Conservation (phyloP, 2,797 vertebrate species). For the Diceros bicornis region DNA sequence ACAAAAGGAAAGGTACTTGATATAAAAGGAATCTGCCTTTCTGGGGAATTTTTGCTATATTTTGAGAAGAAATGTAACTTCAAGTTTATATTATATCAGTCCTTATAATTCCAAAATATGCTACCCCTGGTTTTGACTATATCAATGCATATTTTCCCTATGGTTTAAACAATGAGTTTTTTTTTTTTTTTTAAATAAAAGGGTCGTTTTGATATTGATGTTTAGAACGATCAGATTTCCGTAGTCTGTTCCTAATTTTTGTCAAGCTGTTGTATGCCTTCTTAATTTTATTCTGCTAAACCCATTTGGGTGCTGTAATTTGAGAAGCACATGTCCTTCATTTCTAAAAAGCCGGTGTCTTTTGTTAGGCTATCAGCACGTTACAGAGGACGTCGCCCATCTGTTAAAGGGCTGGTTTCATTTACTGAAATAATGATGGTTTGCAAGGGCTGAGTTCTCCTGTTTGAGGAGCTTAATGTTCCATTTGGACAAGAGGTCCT, state of each 20-base stretch:
- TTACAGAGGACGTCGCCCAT: conserved; percentile 88
- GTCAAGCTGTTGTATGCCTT: conserved; percentile 84
- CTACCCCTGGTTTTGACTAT: conserved; percentile 41
- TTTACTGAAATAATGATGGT: conserved; percentile 88
- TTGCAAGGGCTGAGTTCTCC: conserved; percentile 84
- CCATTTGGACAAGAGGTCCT: conserved; percentile 87
- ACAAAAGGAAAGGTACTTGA: neutral
- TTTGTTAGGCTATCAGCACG: conserved; percentile 91
- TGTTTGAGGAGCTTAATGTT: conserved; percentile 85
- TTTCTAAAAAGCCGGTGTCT: conserved; percentile 89
- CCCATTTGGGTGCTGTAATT: conserved; percentile 88
- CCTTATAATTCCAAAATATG: conserved; percentile 52
- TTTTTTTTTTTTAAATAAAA: conserved; percentile 61
- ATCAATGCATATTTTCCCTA: conserved; percentile 68
- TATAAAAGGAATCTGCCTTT: neutral
- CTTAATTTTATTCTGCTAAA: conserved; percentile 89
- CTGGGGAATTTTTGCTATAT: neutral
- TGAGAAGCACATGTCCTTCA: conserved; percentile 89
- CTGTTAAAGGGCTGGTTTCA: conserved; percentile 89
- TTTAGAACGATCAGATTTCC: conserved; percentile 84
- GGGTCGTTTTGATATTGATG: conserved; percentile 80
- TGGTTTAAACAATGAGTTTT: conserved; percentile 71
- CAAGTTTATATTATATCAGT: neutral
- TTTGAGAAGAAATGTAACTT: conserved; percentile 34
- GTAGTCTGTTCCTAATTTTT: conserved; percentile 85